phyloP scores from a whole-genome alignment of 1,140 invertebrate species.

The Drosophila pandora region DNA sequence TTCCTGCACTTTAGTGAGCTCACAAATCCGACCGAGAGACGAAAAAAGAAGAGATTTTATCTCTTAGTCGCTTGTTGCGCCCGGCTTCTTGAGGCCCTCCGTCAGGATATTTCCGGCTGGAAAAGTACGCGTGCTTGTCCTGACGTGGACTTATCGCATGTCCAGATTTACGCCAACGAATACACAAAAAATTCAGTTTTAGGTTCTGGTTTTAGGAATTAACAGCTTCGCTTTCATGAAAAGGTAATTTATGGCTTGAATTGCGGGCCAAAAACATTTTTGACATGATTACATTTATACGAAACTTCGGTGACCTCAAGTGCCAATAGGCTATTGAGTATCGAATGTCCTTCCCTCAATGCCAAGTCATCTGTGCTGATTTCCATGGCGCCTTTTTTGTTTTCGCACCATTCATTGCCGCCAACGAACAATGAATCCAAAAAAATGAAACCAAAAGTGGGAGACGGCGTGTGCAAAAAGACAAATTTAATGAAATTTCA shows the following conservation, averaged over 20 bases:
- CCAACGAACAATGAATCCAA: slow-evolving; percentile 39
- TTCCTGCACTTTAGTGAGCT: slow-evolving; percentile 48
- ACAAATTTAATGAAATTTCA: slow-evolving; percentile 81
- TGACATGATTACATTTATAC: slow-evolving; percentile 64
- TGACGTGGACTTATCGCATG: slow-evolving; percentile 63
- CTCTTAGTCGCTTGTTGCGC: slow-evolving; percentile 58
- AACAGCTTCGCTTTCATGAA: slow-evolving; percentile 52
- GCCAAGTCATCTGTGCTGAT: slow-evolving; percentile 51
- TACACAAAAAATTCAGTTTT: slow-evolving; percentile 37
- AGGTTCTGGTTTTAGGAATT: slow-evolving; percentile 53
- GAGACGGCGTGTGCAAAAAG: slow-evolving; percentile 44
- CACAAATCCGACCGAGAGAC: slow-evolving; percentile 31
- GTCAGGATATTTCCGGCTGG: slow-evolving; percentile 42
- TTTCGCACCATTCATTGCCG: slow-evolving; percentile 35
- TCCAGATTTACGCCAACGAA: slow-evolving; percentile 56
- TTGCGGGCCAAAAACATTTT: slow-evolving; percentile 24
- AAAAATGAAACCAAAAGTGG: slow-evolving; percentile 25
- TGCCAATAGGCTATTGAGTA: slow-evolving; percentile 25
- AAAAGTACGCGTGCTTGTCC: slow-evolving; percentile 18
- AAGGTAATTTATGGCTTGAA: slow-evolving; percentile 64
- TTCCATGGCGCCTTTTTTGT: slow-evolving; percentile 37
- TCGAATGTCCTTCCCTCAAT: slow-evolving; percentile 8
- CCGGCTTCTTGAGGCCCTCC: slow-evolving; percentile 28
- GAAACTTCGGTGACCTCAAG: slow-evolving; percentile 38
- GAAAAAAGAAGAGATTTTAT: slow-evolving; percentile 65